Conservation (phyloP, 2,888 invertebrate genomes). For the Nudaria mundana region DNA sequence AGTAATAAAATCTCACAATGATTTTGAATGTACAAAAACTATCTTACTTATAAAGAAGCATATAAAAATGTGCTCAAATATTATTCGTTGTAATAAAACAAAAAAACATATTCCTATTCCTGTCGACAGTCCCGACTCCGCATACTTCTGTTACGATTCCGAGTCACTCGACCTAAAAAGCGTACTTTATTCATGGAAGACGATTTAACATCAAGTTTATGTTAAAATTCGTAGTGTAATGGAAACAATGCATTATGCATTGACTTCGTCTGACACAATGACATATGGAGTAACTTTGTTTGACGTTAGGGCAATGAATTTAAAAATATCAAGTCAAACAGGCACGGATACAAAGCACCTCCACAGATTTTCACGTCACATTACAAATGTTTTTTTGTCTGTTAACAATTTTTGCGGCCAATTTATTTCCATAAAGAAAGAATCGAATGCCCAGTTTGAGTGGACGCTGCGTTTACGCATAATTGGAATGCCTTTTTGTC, state of each 20-base stretch:
- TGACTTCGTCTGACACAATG: constrained; percentile 67
- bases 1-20: too few relatives aligned
- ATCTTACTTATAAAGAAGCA: not conserved
- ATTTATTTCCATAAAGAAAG: constrained; percentile 55
- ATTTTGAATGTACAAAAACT: constrained; percentile 11
- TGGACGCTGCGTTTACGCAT: constrained; percentile 71
- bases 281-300: constrained; percentile 71
- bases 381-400: constrained; percentile 48
- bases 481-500: constrained; percentile 72
- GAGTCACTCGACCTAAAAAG: constrained; percentile 60
- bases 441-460: constrained; percentile 61
- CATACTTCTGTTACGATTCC: constrained; percentile 31
- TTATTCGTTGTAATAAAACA: constrained; percentile 25
- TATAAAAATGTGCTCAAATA: constrained; percentile 22
- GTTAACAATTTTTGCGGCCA: constrained; percentile 54
- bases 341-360: constrained; percentile 46
- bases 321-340: constrained; percentile 57
- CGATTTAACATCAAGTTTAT: constrained; percentile 77
- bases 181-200: constrained; percentile 73
- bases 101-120: constrained; percentile 55
- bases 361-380: constrained; percentile 56
- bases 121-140: constrained; percentile 40
- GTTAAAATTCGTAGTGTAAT: constrained; percentile 79
- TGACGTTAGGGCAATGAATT: constrained; percentile 67
- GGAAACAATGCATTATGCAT: constrained; percentile 79